Percentiles rank a stretch among this genome's conserved stretches.
phyloP scores from a whole-genome alignment of 2,797 vertebrate genomes.

The Rhynchotus rufescens region DNA sequence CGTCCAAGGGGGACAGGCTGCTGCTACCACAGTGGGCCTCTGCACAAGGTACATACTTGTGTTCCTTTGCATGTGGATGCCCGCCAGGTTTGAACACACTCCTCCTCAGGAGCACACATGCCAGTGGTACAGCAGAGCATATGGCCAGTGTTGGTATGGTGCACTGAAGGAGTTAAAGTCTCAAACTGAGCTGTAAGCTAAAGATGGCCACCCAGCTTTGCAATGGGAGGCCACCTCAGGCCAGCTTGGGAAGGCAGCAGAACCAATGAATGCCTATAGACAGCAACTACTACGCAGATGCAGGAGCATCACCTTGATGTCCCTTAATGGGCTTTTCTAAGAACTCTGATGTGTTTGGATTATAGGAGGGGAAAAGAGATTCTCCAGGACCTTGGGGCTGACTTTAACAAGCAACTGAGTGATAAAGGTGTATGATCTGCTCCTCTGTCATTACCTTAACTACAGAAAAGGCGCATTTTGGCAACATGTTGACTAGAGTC shows the following conservation, averaged over 20 bases:
- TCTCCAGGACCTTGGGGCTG: background rate
- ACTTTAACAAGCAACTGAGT: background rate
- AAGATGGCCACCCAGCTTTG: background rate
- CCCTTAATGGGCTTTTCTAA: background rate
- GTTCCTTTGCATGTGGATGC: background rate
- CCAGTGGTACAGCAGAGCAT: background rate
- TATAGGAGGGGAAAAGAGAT: background rate
- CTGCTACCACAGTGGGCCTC: background rate
- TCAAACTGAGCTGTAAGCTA: background rate
- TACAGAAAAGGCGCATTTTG: background rate
- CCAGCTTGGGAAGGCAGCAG: background rate
- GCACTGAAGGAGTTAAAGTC: background rate
- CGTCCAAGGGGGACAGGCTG: background rate
- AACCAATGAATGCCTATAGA: fast-evolving
- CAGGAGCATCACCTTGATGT: background rate
- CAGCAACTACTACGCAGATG: background rate
- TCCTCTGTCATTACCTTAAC: background rate
- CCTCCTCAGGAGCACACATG: background rate
- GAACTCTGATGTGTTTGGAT: background rate
- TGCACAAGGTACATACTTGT: fast-evolving
- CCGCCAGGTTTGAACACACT: background rate
- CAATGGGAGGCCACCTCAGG: background rate
- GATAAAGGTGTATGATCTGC: background rate
- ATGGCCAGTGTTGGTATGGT: background rate
- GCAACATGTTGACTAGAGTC: background rate